Conservation (phyloP, 2,113 vertebrate species). For the human region GRCh38 chr2:228596501-228597000, state of each 20-base stretch:
- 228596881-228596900: not conserved
- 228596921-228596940: not conserved
- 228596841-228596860: not conserved
- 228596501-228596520: no score
- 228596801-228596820: not conserved
- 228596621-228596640: no score
- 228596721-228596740: not conserved
- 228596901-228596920: not conserved
- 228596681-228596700: not conserved
- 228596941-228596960: not conserved
- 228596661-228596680: not conserved
- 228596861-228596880: not conserved
- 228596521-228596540: no score
- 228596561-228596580: no score
- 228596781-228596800: not conserved
- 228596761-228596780: not conserved
- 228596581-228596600: no score
- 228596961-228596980: not conserved
- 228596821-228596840: not conserved
- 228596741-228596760: not conserved
- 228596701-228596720: not conserved
- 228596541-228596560: no score
- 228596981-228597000: not conserved
- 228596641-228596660: not conserved
- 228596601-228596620: no score